A percentile compares a stretch with the other conserved stretches of the same genome.
Conservation (phyloP, 1,140 invertebrate genomes). For the Alviniconcha marisindica region DNA sequence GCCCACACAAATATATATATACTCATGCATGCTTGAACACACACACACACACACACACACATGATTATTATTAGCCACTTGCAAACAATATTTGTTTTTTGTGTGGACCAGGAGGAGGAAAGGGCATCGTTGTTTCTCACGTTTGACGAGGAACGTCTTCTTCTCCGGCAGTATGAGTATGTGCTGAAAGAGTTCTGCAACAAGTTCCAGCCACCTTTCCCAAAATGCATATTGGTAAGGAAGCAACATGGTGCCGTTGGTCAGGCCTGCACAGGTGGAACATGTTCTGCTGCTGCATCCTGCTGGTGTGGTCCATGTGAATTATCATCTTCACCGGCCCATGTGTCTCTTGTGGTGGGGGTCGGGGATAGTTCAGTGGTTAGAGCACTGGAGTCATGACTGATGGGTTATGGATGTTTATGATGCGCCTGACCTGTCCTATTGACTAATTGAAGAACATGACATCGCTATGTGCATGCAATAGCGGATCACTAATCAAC, state of each 20-base stretch:
- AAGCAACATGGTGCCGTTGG: not conserved
- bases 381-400: not conserved
- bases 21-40: not conserved
- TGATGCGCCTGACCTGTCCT: too few relatives aligned
- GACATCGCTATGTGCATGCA: too few relatives aligned
- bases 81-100: too few relatives aligned
- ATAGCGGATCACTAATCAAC: too few relatives aligned
- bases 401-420: not conserved
- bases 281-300: not conserved
- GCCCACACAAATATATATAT: not conserved
- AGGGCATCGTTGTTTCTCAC: slow-evolving; percentile 83
- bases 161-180: slow-evolving; percentile 90
- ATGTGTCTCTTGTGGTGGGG: not conserved
- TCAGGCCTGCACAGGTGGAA: too few relatives aligned
- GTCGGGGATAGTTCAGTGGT: not conserved
- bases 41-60: not conserved
- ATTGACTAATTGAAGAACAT: too few relatives aligned
- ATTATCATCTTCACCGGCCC: not conserved
- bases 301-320: not conserved
- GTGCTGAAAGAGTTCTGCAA: slow-evolving; percentile 95
- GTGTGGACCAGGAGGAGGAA: slow-evolving; percentile 77
- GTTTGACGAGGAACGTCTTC: slow-evolving; percentile 87
- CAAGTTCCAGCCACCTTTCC: slow-evolving; percentile 95
- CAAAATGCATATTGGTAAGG: slow-evolving; percentile 86
- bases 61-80: too few relatives aligned